Percentiles rank a stretch among this genome's conserved stretches.
phyloP scores from a whole-genome alignment of 2,888 invertebrate genomes.

The Nowickia ferox region DNA sequence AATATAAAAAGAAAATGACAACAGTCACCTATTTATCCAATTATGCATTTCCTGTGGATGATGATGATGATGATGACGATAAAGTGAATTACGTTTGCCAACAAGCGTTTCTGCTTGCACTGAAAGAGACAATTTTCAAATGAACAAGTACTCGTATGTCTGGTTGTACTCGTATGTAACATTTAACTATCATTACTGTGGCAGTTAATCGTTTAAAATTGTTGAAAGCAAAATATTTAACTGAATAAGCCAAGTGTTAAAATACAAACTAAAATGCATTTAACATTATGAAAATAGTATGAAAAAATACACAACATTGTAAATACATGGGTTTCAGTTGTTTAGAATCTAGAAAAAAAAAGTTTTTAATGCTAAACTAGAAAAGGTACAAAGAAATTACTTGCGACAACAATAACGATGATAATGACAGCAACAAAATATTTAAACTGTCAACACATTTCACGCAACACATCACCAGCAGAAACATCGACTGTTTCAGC shows the following conservation, averaged over 20 bases:
- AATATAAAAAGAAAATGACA: slow-evolving; percentile 18
- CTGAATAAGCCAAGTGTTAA: slow-evolving; percentile 81
- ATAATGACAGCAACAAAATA: slow-evolving; percentile 63
- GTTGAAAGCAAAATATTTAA: slow-evolving; percentile 78
- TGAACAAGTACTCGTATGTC: slow-evolving; percentile 37
- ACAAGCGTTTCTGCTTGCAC: neutral
- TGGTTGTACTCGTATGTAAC: slow-evolving; percentile 37
- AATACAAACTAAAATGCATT: slow-evolving; percentile 81
- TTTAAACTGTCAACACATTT: slow-evolving; percentile 73
- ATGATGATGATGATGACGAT: slow-evolving; percentile 8
- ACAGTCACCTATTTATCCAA: slow-evolving; percentile 65
- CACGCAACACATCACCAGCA: slow-evolving; percentile 67
- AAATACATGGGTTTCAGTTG: slow-evolving; percentile 47
- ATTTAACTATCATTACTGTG: slow-evolving; percentile 70
- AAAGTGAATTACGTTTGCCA: slow-evolving; percentile 39
- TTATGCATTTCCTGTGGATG: slow-evolving; percentile 68
- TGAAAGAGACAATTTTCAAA: slow-evolving; percentile 54
- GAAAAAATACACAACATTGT: neutral
- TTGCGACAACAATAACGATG: slow-evolving; percentile 46
- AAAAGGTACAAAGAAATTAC: slow-evolving; percentile 54
- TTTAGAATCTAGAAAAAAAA: neutral
- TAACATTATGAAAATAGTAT: slow-evolving; percentile 74
- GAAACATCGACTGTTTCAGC: slow-evolving; percentile 1
- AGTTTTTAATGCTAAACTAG: slow-evolving; percentile 21
- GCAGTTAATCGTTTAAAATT: slow-evolving; percentile 66